Base-by-base conservation (phyloP, 2,888 invertebrate species). In the Cephus pygmeus region DNA sequence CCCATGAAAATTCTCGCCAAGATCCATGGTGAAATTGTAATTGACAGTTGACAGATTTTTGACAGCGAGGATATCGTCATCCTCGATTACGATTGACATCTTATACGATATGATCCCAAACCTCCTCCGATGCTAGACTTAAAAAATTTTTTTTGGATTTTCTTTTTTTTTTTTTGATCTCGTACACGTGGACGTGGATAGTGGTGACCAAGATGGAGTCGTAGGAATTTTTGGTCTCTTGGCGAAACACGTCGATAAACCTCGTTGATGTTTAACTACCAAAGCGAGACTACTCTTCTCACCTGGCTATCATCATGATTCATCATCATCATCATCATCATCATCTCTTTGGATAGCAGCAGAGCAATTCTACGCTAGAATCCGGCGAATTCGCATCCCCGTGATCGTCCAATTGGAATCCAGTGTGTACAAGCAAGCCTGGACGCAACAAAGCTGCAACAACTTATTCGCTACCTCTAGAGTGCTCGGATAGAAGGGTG, bases 371-470 rank as follows among this genome's bases (percentile, higher is more conserved):
- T 83, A 83, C 82, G 79, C 82, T 80, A 82, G 81, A 83, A 83
- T 83, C 83, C 83, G 76, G 80, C 82, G 82, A 80, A 84, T 82
- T 82, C 81, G 79, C 83, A 80, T 81, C 79, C 81, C 82, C 40
- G 40, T 40, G 81, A 76, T 83, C 81, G 82, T 84, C 82, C 85
- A 81, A 74, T 83, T 83, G 80, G 81, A 83, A 81, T 85, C 85
- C 83, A 82, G 80, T 83, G 84, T 81, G 82, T 81, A 81, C 79
- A 80, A 83, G 81, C 81, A 85, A 84, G 84, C 85, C 84, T 85
- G 85, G 85, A 83, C 83, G 85, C 84, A 84, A 84, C 84, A 84
- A 85, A 85, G 85, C 85, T 85, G 85, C 84, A 85, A 83, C 83
- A 84, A 85, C 84, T 85, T 84, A 85, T 81, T 83, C 81, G 82